These are phyloP conservation scores for Drymodes brunneopygia DNA, from an alignment of 2,113 vertebrate genomes.

Conservation along the genomic window DNA sequence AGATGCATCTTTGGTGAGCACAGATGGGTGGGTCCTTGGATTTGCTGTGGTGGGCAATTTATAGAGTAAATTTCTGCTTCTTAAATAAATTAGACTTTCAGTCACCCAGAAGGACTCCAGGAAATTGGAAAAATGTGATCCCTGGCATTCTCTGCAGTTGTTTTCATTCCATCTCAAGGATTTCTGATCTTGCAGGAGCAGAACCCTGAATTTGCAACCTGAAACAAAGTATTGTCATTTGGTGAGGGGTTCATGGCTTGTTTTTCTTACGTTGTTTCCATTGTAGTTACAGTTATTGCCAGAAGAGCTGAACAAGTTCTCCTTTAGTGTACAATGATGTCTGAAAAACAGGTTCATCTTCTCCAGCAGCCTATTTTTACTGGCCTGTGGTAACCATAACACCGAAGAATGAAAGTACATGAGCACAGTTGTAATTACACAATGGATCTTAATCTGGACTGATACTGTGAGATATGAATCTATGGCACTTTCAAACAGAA, in stretches of 20 bases:
- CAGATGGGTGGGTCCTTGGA: not conserved
- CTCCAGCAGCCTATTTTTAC: not conserved
- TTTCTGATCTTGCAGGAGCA: not conserved
- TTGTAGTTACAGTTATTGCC: not conserved
- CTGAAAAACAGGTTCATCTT: not conserved
- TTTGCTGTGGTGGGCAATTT: not conserved
- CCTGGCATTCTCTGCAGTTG: not conserved
- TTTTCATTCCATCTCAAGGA: not conserved
- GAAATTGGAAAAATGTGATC: not conserved
- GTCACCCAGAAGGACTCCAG: not conserved
- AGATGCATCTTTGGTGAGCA: not conserved
- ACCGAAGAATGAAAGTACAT: not conserved
- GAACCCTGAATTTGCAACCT: not conserved
- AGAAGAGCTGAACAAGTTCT: not conserved
- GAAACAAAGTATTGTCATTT: not conserved
- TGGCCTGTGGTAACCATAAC: not conserved
- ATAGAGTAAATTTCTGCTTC: not conserved
- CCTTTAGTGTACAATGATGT: not conserved
- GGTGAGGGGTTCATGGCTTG: not conserved
- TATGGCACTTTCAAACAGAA: constrained; percentile 36
- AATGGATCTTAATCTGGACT: not conserved
- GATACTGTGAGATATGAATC: constrained; percentile 11
- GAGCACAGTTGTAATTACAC: constrained; percentile 14
- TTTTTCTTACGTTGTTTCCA: not conserved
- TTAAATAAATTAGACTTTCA: not conserved